Conservation (phyloP, 2,113 vertebrate species). For the Prietella phreatophila region DNA sequence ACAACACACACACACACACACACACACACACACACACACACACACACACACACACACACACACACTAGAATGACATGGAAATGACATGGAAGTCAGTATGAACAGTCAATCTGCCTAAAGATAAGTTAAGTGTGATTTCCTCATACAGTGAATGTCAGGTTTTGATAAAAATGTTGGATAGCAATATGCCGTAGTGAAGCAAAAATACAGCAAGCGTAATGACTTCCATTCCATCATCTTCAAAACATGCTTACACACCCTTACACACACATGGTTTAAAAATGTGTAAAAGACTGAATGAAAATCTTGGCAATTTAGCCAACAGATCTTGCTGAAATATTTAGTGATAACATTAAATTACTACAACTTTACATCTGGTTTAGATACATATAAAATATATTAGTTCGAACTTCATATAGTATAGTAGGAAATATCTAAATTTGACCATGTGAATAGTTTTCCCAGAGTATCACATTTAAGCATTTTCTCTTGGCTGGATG, state of each 20-base stretch:
- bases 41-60: no score
- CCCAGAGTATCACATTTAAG: not conserved
- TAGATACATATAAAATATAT: no score
- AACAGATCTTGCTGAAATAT: not conserved
- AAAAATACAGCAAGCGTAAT: not conserved
- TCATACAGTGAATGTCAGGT: not conserved
- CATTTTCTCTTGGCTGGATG: not conserved
- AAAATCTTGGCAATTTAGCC: not conserved
- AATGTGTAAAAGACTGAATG: not conserved
- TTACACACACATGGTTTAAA: not conserved
- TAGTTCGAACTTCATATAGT: not conserved
- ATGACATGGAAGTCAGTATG: no score
- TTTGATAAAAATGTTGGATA: not conserved
- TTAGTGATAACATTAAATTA: not conserved
- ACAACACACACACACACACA: no score
- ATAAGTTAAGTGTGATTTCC: not conserved
- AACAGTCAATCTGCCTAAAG: not conserved
- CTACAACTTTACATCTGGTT: not conserved
- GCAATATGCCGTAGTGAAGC: not conserved
- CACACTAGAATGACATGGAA: no score
- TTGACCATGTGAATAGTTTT: not conserved
- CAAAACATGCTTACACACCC: not conserved
- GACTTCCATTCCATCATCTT: not conserved
- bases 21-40: no score
- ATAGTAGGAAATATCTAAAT: not conserved